Percentiles rank a stretch among this genome's conserved stretches.
Conservation (phyloP, 1,140 invertebrate genomes). For the Bombus balteatus region DNA sequence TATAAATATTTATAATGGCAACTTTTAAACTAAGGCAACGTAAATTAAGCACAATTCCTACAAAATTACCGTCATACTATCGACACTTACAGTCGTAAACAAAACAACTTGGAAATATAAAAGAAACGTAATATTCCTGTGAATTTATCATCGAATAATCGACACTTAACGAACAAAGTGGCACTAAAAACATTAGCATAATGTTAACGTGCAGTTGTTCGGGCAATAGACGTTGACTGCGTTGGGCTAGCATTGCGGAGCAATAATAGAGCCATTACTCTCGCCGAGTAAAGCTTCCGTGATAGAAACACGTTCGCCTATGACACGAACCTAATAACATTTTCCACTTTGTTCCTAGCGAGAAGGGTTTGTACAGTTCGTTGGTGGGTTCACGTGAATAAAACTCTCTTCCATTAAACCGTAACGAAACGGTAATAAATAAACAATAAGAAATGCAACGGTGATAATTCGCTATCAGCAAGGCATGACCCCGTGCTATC, state of each 20-base stretch:
- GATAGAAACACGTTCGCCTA: neutral
- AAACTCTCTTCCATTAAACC: slow-evolving; percentile 35
- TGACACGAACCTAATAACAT: slow-evolving; percentile 21
- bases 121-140: neutral
- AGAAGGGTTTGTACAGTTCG: neutral
- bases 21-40: too few relatives aligned
- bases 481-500: slow-evolving; percentile 70
- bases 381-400: slow-evolving; percentile 12
- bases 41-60: too few relatives aligned
- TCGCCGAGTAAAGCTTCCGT: neutral
- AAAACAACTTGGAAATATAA: too few relatives aligned
- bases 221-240: neutral
- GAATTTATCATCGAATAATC: neutral
- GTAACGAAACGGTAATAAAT: slow-evolving; percentile 60
- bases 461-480: slow-evolving; percentile 68
- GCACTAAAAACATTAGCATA: neutral
- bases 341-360: slow-evolving; percentile 15
- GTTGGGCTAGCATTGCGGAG: too few relatives aligned
- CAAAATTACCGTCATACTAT: too few relatives aligned
- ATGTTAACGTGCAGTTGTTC: neutral
- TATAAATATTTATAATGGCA: too few relatives aligned
- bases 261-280: neutral
- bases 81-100: too few relatives aligned
- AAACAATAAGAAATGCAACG: slow-evolving; percentile 67
- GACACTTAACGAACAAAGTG: neutral